A percentile compares a stretch with the other conserved stretches of the same genome.
Evolutionary conservation across 2,888 invertebrate species (phyloP).

Genomic region (Azorinus chamasolen): DNA sequence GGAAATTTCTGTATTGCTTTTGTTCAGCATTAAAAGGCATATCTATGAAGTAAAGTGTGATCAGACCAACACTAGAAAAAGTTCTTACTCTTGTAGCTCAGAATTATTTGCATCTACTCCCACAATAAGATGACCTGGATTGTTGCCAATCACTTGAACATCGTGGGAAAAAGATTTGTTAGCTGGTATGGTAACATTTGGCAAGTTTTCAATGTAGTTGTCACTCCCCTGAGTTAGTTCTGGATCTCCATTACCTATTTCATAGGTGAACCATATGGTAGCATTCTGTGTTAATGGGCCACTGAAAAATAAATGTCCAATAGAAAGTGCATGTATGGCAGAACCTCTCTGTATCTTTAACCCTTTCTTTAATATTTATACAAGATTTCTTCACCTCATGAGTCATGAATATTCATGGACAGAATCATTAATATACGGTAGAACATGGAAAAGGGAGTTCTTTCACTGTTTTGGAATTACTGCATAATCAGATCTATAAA

Average conservation of each 20-base stretch:
- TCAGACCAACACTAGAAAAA: not conserved
- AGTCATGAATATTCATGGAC: no score
- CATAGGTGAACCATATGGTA: constrained; percentile 74
- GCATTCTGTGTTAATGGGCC: constrained; percentile 53
- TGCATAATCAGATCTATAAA: no score
- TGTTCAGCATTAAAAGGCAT: no score
- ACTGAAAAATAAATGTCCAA: constrained; percentile 58
- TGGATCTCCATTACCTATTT: constrained; percentile 67
- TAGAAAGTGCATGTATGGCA: not conserved
- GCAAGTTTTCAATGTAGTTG: constrained; percentile 64
- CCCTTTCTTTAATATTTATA: no score
- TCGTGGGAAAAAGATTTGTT: constrained; percentile 46
- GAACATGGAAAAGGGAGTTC: no score
- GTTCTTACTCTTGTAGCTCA: constrained; percentile 70
- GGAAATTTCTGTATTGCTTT: no score
- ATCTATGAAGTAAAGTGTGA: not conserved
- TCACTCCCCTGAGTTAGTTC: constrained; percentile 48
- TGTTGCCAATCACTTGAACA: constrained; percentile 68
- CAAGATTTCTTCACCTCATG: no score
- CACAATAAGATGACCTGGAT: constrained; percentile 79
- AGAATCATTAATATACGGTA: no score
- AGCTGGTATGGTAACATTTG: constrained; percentile 67
- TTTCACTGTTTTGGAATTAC: no score
- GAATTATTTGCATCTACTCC: constrained; percentile 78
- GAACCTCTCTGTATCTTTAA: no score